Evolutionary conservation across 2,797 vertebrate species (phyloP), one percentile per base, ranked within the genome.

Genomic region (Apogon talboti): DNA sequence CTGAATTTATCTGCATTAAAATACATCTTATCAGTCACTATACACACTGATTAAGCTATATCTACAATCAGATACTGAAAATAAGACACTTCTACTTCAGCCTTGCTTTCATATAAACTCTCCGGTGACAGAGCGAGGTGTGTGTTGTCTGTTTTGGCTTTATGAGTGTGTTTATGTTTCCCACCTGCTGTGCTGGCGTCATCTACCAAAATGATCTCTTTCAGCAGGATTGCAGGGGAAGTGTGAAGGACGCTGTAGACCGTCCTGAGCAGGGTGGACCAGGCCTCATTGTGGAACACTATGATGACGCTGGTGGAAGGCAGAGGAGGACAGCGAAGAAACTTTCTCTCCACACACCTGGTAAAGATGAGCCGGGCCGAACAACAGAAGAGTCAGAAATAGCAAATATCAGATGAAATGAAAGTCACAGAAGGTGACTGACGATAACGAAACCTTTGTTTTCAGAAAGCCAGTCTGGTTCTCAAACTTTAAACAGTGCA

Each of bases 251-350:
- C 96, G 0, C 97, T 98, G 91, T 94, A 95, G 38, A 98, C 97
- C 0, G 97, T 98, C 40, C 96, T 93, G 60, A 98, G 92, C 62
- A 98, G 94, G 0, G 97, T 97, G 8, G 96, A 95, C 97, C 97
- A 98, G 18, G 97, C 97, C 81, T 98, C 97, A 0, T 98, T 98
- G 80, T 98, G 97, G 86, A 98, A 98, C 21, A 98, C 96, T 2
- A 98, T 97, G 75, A 98, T 84, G 13, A 98, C 94, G 1, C 96
- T 98, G 82, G 97, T 98, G 68, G 90, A 91, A 15, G 95, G 96
- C 16, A 99, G 93, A 0, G 92, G 80, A 0, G 97, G 96, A 6
- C 96, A 98, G 42, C 93, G 95, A 33, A 76, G 94, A 87, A 96
- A 98, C 78, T 92, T 96, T 72, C 94, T 96, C 35, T 95, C 93